phyloP scores from a whole-genome alignment of 2,797 vertebrate genomes.

The Tauraco hartlaubi region DNA sequence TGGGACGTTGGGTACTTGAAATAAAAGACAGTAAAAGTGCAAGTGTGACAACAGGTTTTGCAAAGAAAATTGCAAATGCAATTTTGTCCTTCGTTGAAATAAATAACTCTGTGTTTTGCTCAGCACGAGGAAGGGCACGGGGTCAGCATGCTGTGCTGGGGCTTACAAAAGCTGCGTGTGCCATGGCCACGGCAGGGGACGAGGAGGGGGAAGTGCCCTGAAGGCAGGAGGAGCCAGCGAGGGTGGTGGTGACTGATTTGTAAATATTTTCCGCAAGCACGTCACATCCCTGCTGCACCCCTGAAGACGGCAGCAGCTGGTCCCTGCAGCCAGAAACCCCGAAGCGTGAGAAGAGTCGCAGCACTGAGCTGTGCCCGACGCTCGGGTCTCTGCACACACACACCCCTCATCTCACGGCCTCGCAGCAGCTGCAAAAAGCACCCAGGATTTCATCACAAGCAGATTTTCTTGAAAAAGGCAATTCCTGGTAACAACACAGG shows the following conservation, averaged over 20 bases:
- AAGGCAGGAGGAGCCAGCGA: background rate
- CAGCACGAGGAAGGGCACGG: background rate
- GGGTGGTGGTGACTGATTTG: background rate
- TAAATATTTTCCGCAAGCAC: background rate
- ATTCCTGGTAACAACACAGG: background rate
- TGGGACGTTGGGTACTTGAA: fast-evolving
- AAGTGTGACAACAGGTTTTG: background rate
- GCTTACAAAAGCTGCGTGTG: background rate
- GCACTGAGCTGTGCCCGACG: background rate
- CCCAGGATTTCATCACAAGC: background rate
- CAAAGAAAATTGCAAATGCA: background rate
- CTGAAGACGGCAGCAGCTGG: fast-evolving
- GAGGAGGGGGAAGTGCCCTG: background rate
- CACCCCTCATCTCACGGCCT: background rate
- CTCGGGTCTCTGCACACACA: background rate
- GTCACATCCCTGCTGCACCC: background rate
- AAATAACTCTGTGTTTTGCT: background rate
- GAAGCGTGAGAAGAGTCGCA: background rate
- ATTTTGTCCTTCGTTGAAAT: background rate
- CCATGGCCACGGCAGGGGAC: fast-evolving
- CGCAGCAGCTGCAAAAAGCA: background rate
- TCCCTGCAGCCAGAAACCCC: background rate
- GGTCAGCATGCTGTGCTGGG: fast-evolving
- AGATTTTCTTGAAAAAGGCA: background rate
- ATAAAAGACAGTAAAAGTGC: background rate